A percentile compares a stretch with the other conserved stretches of the same genome.
These are phyloP conservation scores for Oscheius myriophilus DNA, from an alignment of 2,888 invertebrate species.

Conservation along the genomic window DNA sequence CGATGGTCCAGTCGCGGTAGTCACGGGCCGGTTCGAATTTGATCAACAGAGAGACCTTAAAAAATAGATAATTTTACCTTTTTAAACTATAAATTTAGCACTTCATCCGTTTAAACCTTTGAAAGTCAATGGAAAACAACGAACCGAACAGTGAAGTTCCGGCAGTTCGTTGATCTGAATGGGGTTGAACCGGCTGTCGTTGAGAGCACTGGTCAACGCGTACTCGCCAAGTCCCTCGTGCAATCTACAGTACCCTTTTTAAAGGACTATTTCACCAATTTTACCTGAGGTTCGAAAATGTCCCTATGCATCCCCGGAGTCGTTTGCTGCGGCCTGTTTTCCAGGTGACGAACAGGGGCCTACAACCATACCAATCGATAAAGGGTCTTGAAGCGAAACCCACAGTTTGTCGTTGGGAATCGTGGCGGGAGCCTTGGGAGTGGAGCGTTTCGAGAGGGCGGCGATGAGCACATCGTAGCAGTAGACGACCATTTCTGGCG, in stretches of 20 bases:
- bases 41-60: constrained; percentile 88
- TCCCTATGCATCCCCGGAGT: constrained; percentile 96
- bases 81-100: neutral
- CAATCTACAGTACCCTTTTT: constrained; percentile 30
- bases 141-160: constrained; percentile 73
- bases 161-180: constrained; percentile 92
- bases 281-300: constrained; percentile 77
- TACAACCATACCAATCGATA: constrained; percentile 74
- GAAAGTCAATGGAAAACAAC: constrained; percentile 6
- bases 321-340: constrained; percentile 94
- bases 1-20: constrained; percentile 90
- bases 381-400: constrained; percentile 23
- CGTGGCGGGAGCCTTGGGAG: constrained; percentile 84
- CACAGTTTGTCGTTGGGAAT: constrained; percentile 95
- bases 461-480: constrained; percentile 98
- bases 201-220: constrained; percentile 79
- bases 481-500: constrained; percentile 96
- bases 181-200: constrained; percentile 95
- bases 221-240: constrained; percentile 62
- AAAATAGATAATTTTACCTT: constrained; percentile 75
- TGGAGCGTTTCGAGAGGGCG: constrained; percentile 90
- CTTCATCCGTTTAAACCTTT: neutral
- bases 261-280: neutral
- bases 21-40: constrained; percentile 95
- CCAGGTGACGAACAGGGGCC: constrained; percentile 99